Percentiles rank a stretch among this genome's conserved stretches.
Conservation (phyloP, 2,888 invertebrate genomes). For the Dastarcus helophoroides region DNA sequence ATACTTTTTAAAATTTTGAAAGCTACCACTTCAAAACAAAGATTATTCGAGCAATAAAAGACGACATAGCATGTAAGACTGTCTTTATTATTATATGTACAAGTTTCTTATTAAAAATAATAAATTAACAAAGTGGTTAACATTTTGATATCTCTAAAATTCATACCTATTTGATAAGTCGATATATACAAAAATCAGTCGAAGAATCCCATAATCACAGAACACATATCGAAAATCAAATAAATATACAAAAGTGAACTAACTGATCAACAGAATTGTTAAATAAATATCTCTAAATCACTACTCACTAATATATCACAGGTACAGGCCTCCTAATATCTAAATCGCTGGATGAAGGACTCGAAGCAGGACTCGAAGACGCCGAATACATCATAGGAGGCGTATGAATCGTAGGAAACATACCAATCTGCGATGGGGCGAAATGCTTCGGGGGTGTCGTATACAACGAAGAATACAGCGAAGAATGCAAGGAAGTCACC, state of each 20-base stretch:
- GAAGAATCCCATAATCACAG: conserved; percentile 18
- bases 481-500: conserved; percentile 50
- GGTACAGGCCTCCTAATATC: conserved; percentile 57
- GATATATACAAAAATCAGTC: conserved; percentile 21
- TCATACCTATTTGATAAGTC: conserved; percentile 7
- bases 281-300: too few species aligned
- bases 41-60: too few species aligned
- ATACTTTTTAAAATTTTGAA: too few species aligned
- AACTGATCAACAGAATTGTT: conserved; percentile 5
- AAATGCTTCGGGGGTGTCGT: conserved; percentile 41
- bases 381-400: conserved; percentile 37
- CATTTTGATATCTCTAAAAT: conserved; percentile 9
- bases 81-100: too few species aligned
- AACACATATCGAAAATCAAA: too few species aligned
- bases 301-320: conserved; percentile 50
- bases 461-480: conserved; percentile 59
- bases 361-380: conserved; percentile 36
- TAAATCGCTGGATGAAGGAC: conserved; percentile 33
- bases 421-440: conserved; percentile 43
- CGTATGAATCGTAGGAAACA: conserved; percentile 37
- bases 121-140: conserved; percentile 12
- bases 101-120: too few species aligned
- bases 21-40: too few species aligned
- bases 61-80: too few species aligned
- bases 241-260: conserved; percentile 6